phyloP scores from a whole-genome alignment of 1,140 invertebrate species.

The Vanessa tameamea region DNA sequence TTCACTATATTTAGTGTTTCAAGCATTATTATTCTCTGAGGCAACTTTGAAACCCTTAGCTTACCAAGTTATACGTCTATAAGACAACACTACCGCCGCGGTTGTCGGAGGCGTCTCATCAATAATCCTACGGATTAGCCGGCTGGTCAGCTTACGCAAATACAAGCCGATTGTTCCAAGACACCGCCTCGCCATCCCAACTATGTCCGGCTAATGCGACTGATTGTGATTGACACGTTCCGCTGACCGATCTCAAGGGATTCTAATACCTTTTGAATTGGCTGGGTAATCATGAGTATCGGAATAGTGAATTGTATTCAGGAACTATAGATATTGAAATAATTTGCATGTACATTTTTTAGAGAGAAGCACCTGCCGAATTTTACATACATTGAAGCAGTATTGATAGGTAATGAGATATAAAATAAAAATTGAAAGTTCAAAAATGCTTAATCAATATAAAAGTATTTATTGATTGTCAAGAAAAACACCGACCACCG shows the following conservation, averaged over 20 bases:
- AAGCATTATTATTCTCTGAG: too few relatives aligned
- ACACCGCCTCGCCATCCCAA: conserved; percentile 28
- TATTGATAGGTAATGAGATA: too few relatives aligned
- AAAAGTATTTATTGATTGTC: too few relatives aligned
- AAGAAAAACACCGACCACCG: too few relatives aligned
- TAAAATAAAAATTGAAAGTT: too few relatives aligned
- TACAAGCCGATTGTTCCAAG: conserved; percentile 53
- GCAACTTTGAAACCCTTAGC: neutral
- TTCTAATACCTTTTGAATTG: conserved; percentile 34
- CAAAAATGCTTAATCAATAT: too few relatives aligned
- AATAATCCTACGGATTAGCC: conserved; percentile 56
- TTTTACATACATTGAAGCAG: too few relatives aligned
- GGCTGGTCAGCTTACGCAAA: conserved; percentile 60
- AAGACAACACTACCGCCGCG: neutral
- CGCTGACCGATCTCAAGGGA: conserved; percentile 30
- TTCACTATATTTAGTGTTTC: too few relatives aligned
- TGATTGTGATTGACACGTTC: conserved; percentile 35
- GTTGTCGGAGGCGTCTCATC: conserved; percentile 31
- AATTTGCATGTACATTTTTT: too few relatives aligned
- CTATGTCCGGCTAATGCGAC: conserved; percentile 37
- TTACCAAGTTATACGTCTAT: conserved; percentile 10
- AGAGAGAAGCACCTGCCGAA: too few relatives aligned
- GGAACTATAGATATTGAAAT: too few relatives aligned
- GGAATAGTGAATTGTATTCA: neutral
- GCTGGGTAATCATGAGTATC: conserved; percentile 11